Evolutionary conservation across 2,888 invertebrate species (phyloP).

Genomic region (Cartodere bifasciata): DNA sequence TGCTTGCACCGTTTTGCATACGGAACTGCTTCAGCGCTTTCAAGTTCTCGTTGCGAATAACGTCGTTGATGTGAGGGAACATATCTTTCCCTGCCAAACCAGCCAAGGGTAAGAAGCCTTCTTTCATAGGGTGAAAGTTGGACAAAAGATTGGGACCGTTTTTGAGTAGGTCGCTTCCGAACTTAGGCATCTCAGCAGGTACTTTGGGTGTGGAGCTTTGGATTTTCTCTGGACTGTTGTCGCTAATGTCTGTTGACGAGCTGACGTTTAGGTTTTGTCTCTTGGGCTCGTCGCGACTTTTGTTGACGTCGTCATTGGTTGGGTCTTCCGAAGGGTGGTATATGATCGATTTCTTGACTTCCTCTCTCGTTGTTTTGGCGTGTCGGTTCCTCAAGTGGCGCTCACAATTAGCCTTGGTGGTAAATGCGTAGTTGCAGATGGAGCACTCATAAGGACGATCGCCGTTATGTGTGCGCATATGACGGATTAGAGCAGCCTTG

Average conservation of each 20-base stretch:
- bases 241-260: constrained; percentile 13
- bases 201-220: constrained; percentile 28
- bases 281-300: constrained; percentile 45
- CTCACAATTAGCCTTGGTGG: constrained; percentile 95
- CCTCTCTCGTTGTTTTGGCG: constrained; percentile 72
- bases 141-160: constrained; percentile 15
- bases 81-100: constrained; percentile 18
- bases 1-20: constrained; percentile 13
- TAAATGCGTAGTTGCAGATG: constrained; percentile 92
- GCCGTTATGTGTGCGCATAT: constrained; percentile 89
- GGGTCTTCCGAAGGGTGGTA: constrained; percentile 80
- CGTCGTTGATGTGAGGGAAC: constrained; percentile 20
- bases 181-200: constrained; percentile 15
- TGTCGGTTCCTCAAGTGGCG: constrained; percentile 87
- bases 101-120: constrained; percentile 12
- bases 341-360: constrained; percentile 77
- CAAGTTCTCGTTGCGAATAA: constrained; percentile 23
- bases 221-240: constrained; percentile 22
- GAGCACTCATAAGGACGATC: constrained; percentile 90
- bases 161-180: constrained; percentile 8
- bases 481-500: constrained; percentile 81
- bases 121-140: constrained; percentile 21
- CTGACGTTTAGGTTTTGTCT: constrained; percentile 16
- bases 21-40: constrained; percentile 22
- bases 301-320: constrained; percentile 57